Base-by-base conservation (phyloP, 2,888 invertebrate species). In the Orchestes rusci region DNA sequence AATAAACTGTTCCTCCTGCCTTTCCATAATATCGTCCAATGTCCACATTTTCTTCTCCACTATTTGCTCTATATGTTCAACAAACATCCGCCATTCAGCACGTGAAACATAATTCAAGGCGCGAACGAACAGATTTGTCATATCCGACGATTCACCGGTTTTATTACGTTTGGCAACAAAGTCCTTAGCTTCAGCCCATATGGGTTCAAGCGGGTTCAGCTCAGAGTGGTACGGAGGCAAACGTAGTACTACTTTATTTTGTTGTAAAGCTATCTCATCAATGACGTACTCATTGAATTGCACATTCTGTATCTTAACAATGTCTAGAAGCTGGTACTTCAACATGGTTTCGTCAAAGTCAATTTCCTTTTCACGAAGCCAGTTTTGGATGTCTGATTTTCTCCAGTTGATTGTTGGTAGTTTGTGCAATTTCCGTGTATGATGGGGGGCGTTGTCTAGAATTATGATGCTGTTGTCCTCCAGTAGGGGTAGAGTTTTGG, bases 221-320 rank as follows among this genome's bases (percentile, higher is more conserved):
- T 62, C 59, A 37, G 59, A 59, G 34, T 61, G 56, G 30, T 61
- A 61, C 1, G 63, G 62, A 20, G 62, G 62, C 46, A 64, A 42
- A 27, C 61, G 49, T 15, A 64, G 41, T 5, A 62, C 56, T 33
- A 55, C 28, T 23, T 57, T 60, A 35, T 59, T 58, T 38, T 59
- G 35, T n/a, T 40, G 50, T 41, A 39, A 50, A 18, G 60, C 53
- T 41, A 61, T 56, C 41, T 62, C 53, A 43, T 63, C 60, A 5
- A 60, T 46, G n/a, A 53, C 45, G 50, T 59, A 59, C 30, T 50
- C 51, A 49, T 57, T 47, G 40, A 43, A 52, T 43, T 32, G 50
- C 53, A 39, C 48, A 41, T 31, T 46, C 12, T 46, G 55, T 53
- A 16, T 52, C 52, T 42, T 56, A 38, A 27, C 39, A 41, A 16